Percentiles rank a stretch among this genome's conserved stretches.
Evolutionary conservation across 2,888 invertebrate species (phyloP).

Genomic region (Dryadula phaetusa): DNA sequence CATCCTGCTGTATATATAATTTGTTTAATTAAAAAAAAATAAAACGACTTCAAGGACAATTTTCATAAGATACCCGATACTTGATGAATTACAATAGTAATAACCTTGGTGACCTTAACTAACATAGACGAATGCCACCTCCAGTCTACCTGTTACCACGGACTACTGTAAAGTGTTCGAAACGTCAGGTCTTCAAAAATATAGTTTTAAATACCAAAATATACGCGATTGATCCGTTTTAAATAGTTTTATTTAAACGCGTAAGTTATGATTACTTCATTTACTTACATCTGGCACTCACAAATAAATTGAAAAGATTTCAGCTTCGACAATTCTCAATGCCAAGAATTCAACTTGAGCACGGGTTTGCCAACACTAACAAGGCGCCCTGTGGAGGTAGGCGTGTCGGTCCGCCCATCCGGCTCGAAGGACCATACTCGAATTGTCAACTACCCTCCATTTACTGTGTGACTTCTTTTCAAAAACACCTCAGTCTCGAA

Average conservation of each 20-base stretch:
- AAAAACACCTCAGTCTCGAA: conserved; percentile 42
- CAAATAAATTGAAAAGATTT: conserved; percentile 27
- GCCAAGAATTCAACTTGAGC: conserved; percentile 40
- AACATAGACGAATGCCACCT: too few species aligned
- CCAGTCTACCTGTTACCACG: too few species aligned
- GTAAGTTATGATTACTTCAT: not conserved
- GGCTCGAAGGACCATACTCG: conserved; percentile 60
- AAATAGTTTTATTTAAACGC: not conserved
- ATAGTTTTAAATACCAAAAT: too few species aligned
- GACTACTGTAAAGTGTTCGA: too few species aligned
- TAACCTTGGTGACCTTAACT: too few species aligned
- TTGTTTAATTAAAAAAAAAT: too few species aligned
- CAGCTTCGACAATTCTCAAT: conserved; percentile 36
- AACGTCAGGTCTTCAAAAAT: too few species aligned
- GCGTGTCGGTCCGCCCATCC: conserved; percentile 70
- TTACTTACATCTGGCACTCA: conserved; percentile 18
- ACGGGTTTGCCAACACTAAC: conserved; percentile 54
- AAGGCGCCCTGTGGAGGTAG: conserved; percentile 63
- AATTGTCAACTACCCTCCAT: conserved; percentile 62
- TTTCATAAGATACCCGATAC: too few species aligned
- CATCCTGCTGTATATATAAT: too few species aligned
- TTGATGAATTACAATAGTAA: too few species aligned
- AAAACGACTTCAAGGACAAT: too few species aligned
- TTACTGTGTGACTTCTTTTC: conserved; percentile 40
- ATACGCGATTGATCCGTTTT: too few species aligned